Evolutionary conservation across 2,113 vertebrate genomes (phyloP).

Genomic region (Pterocles orientalis): DNA sequence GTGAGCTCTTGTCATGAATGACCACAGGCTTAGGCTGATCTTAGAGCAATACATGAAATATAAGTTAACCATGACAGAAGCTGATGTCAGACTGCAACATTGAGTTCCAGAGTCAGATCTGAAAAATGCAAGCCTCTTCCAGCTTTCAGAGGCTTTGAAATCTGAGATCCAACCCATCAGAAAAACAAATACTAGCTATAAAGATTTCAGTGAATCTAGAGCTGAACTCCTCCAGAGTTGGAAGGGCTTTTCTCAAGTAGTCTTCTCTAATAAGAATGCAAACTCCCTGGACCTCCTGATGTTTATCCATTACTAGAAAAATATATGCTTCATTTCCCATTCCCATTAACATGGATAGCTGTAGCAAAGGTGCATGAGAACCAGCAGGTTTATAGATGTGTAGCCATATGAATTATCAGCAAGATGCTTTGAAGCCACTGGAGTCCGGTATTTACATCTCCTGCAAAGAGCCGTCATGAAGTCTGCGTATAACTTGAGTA

Average conservation of each 20-base stretch:
- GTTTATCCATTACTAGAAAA: conserved; percentile 61
- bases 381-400: conserved; percentile 54
- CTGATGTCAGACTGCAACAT: not conserved
- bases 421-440: conserved; percentile 31
- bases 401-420: conserved; percentile 56
- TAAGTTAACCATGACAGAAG: not conserved
- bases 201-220: conserved; percentile 1
- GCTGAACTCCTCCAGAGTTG: not conserved
- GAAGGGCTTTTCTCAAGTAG: conserved; percentile 11
- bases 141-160: not conserved
- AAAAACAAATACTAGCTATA: not conserved
- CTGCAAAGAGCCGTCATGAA: not conserved
- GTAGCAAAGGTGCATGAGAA: conserved; percentile 51
- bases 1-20: not conserved
- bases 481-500: not conserved
- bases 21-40: not conserved
- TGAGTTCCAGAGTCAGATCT: not conserved
- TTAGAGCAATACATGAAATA: not conserved
- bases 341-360: conserved; percentile 49
- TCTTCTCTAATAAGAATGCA: conserved; percentile 52
- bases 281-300: conserved; percentile 45
- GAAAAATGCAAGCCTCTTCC: not conserved
- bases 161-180: not conserved
- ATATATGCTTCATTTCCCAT: conserved; percentile 58
- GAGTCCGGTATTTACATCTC: conserved; percentile 22